These are phyloP conservation scores for Apotomis capreana DNA, from an alignment of 2,888 invertebrate species.

Conservation along the genomic window DNA sequence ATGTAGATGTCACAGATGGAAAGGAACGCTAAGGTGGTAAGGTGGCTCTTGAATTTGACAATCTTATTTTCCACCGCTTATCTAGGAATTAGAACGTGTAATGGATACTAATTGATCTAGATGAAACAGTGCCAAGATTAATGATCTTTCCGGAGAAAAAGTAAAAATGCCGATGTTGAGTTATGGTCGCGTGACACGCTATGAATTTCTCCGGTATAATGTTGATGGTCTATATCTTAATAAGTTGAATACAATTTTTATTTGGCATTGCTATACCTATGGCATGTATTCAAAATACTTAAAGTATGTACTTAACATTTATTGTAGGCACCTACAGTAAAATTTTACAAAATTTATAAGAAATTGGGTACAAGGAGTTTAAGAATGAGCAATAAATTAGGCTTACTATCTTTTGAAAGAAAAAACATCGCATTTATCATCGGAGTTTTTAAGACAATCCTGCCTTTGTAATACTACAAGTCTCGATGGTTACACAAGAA, in stretches of 20 bases:
- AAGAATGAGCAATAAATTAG: too few species aligned
- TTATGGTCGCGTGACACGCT: slow-evolving; percentile 31
- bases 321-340: too few species aligned
- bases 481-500: slow-evolving; percentile 20
- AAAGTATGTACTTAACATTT: too few species aligned
- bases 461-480: background rate
- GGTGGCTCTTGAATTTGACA: slow-evolving; percentile 43
- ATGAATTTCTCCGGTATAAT: slow-evolving; percentile 30
- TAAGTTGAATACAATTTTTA: too few species aligned
- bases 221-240: slow-evolving; percentile 2
- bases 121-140: slow-evolving; percentile 38
- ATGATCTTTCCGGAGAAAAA: slow-evolving; percentile 33
- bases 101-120: slow-evolving; percentile 47
- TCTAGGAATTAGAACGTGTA: slow-evolving; percentile 49
- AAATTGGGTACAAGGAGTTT: background rate
- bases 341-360: background rate
- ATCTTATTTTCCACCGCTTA: slow-evolving; percentile 45
- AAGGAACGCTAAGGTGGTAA: slow-evolving; percentile 7
- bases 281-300: too few species aligned
- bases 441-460: background rate
- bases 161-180: slow-evolving; percentile 33
- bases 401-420: too few species aligned
- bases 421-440: background rate
- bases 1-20: slow-evolving; percentile 44
- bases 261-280: too few species aligned